These are phyloP conservation scores for Mirounga angustirostris DNA, from an alignment of 2,113 vertebrate genomes.

Conservation along the genomic window DNA sequence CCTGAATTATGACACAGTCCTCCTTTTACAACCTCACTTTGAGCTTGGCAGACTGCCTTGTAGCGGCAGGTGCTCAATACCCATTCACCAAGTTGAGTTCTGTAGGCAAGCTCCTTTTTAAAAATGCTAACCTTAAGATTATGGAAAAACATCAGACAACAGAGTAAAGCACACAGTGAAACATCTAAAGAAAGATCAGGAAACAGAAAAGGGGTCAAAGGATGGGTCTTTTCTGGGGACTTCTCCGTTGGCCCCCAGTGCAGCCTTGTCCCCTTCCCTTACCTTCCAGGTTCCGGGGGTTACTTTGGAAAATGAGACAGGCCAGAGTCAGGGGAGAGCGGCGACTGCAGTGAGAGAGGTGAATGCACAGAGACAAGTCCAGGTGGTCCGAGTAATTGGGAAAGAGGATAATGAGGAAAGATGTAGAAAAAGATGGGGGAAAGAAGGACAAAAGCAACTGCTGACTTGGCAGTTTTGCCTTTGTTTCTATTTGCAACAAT, in stretches of 20 bases:
- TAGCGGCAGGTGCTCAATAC: background rate
- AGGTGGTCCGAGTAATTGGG: background rate
- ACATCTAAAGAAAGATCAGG: background rate
- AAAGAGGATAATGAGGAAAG: background rate
- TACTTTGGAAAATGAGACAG: background rate
- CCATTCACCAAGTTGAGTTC: background rate
- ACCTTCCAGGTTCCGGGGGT: background rate
- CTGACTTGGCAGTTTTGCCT: background rate
- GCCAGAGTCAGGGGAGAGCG: background rate
- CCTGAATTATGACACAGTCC: background rate
- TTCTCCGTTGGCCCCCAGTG: background rate
- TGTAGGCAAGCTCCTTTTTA: background rate
- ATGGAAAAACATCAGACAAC: conserved; percentile 1
- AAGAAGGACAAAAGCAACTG: background rate
- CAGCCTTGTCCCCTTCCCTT: background rate
- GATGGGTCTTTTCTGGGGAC: background rate
- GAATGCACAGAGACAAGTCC: background rate
- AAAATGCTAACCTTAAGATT: background rate
- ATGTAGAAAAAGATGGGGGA: background rate
- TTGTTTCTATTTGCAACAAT: background rate
- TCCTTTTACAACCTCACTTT: background rate
- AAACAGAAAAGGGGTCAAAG: background rate
- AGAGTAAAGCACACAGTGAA: background rate
- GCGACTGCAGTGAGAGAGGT: background rate
- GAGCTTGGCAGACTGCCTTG: background rate